Base-by-base conservation (phyloP, 2,888 invertebrate genomes). In the Diloba caeruleocephala region DNA sequence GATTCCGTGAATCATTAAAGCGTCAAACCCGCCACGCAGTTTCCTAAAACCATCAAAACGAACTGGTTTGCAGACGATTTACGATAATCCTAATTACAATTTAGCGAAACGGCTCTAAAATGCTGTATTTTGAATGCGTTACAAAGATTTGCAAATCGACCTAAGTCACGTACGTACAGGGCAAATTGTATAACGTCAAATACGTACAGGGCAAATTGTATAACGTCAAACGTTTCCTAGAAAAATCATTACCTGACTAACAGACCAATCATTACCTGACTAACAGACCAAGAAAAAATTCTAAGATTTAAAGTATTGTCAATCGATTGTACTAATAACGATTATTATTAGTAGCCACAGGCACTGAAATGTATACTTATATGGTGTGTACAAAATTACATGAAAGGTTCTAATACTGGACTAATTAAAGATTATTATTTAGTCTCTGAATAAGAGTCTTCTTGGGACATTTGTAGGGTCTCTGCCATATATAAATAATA, bases 1-100 rank as follows among this genome's bases (percentile, higher is more conserved):
- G 79, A 76, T 72, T 66, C 80, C 79, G 79, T 78, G 81, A 81
- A 82, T 78, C 81, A 80, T 74, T 64, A 66, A 71, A 65, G 46
- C 66, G 57, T 62, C 51, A 14, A 52, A 38, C 48, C 39, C 42
- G 46, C 38, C 48, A n/a, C n/a, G n/a, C n/a, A n/a, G 55, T 69
- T 69, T 71, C 65, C 62, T 44, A 68, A 68, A 67, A 64, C 64
- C 39, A 67, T 67, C 50, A 67, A 72, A 59, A 41, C 13, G 43
- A 61, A 73, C 62, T 56, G 66, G 57, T 63, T 65, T 54, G 65
- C 51, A 33, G 44, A 53, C 43, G 26, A 33, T 68, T 65, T 59
- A 58, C 52, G 54, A 59, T 59, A 56, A 64, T 64, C 51, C 34
- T 41, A 31, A 61, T 61, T 39, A 64, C 45, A 65, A 61, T 53